phyloP scores from a whole-genome alignment of 2,113 vertebrate species.

The Strix aluco region DNA sequence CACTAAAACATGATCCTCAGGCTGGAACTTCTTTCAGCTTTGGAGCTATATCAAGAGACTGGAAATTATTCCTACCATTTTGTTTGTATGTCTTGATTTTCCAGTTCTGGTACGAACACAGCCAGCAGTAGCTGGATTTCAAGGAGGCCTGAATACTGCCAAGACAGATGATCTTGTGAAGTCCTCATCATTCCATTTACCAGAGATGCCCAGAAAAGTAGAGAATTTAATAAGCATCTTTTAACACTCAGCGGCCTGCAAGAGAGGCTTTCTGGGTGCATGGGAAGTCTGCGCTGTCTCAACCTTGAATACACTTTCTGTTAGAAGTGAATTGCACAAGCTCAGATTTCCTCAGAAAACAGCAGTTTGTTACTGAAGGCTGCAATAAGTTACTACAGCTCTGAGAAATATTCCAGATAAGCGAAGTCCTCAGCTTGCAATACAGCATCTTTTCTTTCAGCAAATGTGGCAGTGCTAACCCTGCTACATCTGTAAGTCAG shows the following conservation, averaged over 20 bases:
- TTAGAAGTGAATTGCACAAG: conserved; percentile 61
- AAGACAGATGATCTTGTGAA: conserved; percentile 1
- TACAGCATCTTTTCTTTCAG: conserved; percentile 33
- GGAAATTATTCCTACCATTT: conserved; percentile 12
- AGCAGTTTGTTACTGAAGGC: conserved; percentile 33
- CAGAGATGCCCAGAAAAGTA: background rate
- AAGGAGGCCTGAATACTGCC: background rate
- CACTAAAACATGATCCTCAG: background rate
- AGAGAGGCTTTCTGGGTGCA: background rate
- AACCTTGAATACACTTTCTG: conserved; percentile 52
- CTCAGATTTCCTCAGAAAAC: conserved; percentile 61
- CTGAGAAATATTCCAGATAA: conserved; percentile 60
- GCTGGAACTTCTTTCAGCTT: conserved; percentile 16
- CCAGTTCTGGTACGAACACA: background rate
- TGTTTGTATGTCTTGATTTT: conserved; percentile 34
- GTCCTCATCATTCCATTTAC: background rate
- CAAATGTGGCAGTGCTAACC: background rate
- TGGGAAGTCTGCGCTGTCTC: conserved; percentile 34
- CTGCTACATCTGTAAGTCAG: background rate
- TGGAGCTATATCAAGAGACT: conserved; percentile 15
- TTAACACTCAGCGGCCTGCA: background rate
- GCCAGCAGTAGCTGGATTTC: conserved; percentile 22
- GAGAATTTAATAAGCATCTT: background rate
- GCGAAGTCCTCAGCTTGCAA: conserved; percentile 51
- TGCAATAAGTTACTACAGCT: conserved; percentile 50